Evolutionary conservation across 2,113 vertebrate species (phyloP).

Genomic region (Erythrolamprus reginae): DNA sequence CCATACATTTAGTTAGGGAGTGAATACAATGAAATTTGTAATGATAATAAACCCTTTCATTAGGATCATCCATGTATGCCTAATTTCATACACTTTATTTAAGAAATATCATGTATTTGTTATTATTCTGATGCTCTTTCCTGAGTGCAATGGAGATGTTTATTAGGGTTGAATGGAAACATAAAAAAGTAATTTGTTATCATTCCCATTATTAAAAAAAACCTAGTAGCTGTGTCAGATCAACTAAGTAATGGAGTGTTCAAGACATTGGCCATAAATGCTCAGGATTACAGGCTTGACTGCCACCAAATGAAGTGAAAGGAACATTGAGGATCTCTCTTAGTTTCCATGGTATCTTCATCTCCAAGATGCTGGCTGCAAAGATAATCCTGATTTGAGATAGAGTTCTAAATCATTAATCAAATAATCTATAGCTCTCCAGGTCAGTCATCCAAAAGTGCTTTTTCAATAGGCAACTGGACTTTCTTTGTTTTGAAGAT

Average conservation of each 20-base stretch:
- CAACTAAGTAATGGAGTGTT: background rate
- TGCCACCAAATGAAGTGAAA: background rate
- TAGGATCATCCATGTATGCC: background rate
- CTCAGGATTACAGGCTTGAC: background rate
- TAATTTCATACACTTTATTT: background rate
- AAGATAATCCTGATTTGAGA: background rate
- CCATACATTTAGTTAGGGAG: background rate
- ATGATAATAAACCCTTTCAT: background rate
- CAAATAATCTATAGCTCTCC: background rate
- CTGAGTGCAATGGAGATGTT: background rate
- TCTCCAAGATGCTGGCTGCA: background rate
- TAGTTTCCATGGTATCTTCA: background rate
- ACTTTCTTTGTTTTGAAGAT: too few species aligned
- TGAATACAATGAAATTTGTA: background rate
- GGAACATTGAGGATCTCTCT: background rate
- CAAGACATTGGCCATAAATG: background rate
- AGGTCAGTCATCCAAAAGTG: background rate
- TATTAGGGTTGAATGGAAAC: background rate
- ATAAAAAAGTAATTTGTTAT: background rate
- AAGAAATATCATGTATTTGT: background rate
- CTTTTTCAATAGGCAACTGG: too few species aligned
- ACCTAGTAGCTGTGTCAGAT: background rate
- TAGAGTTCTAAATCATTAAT: background rate
- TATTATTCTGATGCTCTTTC: background rate
- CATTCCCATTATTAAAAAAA: background rate